These are phyloP conservation scores for Drosophila quinaria DNA, from an alignment of 2,888 invertebrate species.

Conservation along the genomic window DNA sequence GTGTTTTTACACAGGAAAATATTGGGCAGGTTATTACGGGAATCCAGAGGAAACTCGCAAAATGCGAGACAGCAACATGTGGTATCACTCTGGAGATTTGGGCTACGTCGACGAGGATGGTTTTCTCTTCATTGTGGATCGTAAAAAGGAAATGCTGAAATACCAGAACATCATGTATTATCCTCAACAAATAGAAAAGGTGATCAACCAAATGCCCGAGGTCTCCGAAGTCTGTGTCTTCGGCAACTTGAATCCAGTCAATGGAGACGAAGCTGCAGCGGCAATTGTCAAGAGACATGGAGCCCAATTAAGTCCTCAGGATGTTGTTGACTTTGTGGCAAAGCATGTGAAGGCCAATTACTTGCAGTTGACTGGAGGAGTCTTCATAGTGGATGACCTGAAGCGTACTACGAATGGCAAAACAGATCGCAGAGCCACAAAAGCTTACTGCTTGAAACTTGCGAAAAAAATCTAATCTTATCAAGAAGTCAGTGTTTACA, in stretches of 20 bases:
- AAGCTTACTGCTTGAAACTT: constrained; percentile 11
- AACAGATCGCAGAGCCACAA: constrained; percentile 4
- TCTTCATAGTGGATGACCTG: constrained; percentile 2
- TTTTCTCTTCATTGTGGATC: constrained; percentile 69
- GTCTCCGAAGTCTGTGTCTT: constrained; percentile 73
- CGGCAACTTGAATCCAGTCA: constrained; percentile 64
- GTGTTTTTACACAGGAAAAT: constrained; percentile 25
- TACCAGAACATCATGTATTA: constrained; percentile 67
- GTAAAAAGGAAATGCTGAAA: constrained; percentile 73
- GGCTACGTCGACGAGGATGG: constrained; percentile 80
- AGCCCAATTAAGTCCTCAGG: constrained; percentile 55
- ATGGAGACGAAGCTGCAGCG: constrained; percentile 75
- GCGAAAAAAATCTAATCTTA: background rate
- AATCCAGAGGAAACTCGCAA: constrained; percentile 61
- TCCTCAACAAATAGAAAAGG: constrained; percentile 72
- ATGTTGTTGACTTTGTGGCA: constrained; percentile 48
- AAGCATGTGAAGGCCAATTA: constrained; percentile 51
- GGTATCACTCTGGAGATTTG: constrained; percentile 80
- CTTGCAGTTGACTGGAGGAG: constrained; percentile 70
- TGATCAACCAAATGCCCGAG: constrained; percentile 63
- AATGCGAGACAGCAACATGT: constrained; percentile 69
- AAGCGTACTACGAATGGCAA: background rate
- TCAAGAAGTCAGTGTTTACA: too few relatives aligned
- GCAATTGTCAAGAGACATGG: constrained; percentile 55
- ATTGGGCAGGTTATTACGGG: constrained; percentile 75